Conservation (phyloP, 2,113 vertebrate genomes). For the Ahaetulla prasina region DNA sequence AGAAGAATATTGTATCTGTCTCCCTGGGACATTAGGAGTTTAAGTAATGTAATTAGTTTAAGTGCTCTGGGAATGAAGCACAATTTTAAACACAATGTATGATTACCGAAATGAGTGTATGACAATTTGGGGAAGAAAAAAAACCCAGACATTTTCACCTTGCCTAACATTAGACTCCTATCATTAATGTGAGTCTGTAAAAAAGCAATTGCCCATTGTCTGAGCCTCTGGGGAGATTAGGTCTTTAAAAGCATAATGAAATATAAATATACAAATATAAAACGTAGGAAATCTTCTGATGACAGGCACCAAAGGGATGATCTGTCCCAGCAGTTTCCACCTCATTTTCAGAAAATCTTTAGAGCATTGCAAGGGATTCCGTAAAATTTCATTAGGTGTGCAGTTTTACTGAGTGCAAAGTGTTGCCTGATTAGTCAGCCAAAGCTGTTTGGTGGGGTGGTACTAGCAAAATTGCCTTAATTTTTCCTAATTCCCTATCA, state of each 20-base stretch:
- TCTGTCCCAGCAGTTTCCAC: background rate
- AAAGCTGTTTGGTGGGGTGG: background rate
- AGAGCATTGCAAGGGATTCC: background rate
- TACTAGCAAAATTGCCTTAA: background rate
- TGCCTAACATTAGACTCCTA: background rate
- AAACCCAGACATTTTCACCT: constrained; percentile 11
- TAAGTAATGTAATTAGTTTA: constrained; percentile 19
- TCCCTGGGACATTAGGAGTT: background rate
- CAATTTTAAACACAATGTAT: constrained; percentile 12
- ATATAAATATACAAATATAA: background rate
- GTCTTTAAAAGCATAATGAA: constrained; percentile 28
- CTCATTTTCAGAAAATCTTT: background rate
- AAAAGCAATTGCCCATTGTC: constrained; percentile 9
- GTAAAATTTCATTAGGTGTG: background rate
- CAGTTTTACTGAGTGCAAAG: background rate
- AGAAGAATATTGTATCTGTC: background rate
- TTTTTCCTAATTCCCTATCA: background rate
- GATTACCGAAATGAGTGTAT: constrained; percentile 11
- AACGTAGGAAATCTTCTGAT: background rate
- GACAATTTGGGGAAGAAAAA: constrained; percentile 7
- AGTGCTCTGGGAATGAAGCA: background rate
- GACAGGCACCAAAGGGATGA: background rate
- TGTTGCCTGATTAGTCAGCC: background rate
- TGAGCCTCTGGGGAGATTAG: background rate
- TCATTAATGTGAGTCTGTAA: background rate